Percentiles rank a stretch among this genome's conserved stretches.
Evolutionary conservation across 2,888 invertebrate genomes (phyloP).

Genomic region (Alviniconcha strummeri): DNA sequence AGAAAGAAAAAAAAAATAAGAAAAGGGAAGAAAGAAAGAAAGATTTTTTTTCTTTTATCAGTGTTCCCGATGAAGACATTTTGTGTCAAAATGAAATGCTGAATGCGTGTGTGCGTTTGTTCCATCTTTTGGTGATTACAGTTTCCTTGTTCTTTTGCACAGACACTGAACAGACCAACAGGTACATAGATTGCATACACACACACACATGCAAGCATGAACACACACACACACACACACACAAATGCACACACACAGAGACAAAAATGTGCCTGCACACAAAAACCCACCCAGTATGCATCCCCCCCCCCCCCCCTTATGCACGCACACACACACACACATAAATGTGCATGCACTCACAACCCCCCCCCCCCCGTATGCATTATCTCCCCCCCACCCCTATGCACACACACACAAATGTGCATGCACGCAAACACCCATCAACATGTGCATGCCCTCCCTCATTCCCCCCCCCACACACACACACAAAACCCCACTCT

Average conservation of each 20-base stretch:
- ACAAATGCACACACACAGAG: background rate
- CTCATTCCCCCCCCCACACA: background rate
- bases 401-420: background rate
- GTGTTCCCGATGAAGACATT: too few species aligned
- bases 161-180: background rate
- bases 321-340: background rate
- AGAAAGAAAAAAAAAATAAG: too few species aligned
- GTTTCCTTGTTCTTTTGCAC: background rate
- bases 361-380: background rate
- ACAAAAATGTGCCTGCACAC: background rate
- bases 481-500: background rate
- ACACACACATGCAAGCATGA: background rate
- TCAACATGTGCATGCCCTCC: background rate
- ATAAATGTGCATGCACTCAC: background rate
- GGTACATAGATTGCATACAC: background rate
- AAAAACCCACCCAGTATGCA: background rate
- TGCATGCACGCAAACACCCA: background rate
- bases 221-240: background rate
- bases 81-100: too few species aligned
- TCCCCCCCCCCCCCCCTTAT: background rate
- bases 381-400: too few species aligned
- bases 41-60: too few species aligned
- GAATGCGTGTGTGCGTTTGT: too few species aligned
- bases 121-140: too few species aligned
- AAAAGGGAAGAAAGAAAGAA: too few species aligned